phyloP scores from a whole-genome alignment of 1,140 invertebrate species.

The Delia radicum region DNA sequence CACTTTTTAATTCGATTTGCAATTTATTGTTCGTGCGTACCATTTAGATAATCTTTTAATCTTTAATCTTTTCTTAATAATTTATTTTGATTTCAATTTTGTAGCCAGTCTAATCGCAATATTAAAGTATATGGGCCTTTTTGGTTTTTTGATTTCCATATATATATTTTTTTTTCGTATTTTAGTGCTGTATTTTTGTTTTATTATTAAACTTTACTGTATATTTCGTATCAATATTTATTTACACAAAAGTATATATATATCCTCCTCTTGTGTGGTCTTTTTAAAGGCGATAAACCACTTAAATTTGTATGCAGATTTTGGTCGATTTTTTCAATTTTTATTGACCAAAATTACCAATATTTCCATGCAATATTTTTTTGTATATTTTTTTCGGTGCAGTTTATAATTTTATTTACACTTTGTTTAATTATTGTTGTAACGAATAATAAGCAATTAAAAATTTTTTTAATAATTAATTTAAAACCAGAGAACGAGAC shows the following conservation, averaged over 20 bases:
- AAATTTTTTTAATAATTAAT: too few relatives aligned
- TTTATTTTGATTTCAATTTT: too few relatives aligned
- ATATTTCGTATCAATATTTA: not conserved
- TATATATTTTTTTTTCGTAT: too few relatives aligned
- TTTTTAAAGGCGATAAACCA: conserved; percentile 5
- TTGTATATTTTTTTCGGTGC: not conserved
- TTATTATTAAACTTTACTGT: not conserved
- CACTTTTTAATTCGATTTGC: too few relatives aligned
- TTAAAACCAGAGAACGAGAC: too few relatives aligned
- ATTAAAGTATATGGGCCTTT: too few relatives aligned
- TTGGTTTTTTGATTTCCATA: too few relatives aligned
- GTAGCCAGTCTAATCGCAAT: too few relatives aligned
- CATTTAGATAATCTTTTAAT: too few relatives aligned
- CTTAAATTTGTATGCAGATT: not conserved
- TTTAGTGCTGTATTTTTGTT: too few relatives aligned
- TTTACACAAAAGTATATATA: not conserved
- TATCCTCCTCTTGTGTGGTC: not conserved
- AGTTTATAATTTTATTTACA: not conserved
- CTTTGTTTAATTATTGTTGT: not conserved
- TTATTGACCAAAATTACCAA: not conserved
- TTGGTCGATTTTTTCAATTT: not conserved
- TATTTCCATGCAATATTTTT: not conserved
- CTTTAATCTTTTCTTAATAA: too few relatives aligned
- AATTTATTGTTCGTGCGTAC: too few relatives aligned
- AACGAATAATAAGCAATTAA: not conserved